Evolutionary conservation across 2,888 invertebrate species (phyloP).

Genomic region (Callyntrura sp.): DNA sequence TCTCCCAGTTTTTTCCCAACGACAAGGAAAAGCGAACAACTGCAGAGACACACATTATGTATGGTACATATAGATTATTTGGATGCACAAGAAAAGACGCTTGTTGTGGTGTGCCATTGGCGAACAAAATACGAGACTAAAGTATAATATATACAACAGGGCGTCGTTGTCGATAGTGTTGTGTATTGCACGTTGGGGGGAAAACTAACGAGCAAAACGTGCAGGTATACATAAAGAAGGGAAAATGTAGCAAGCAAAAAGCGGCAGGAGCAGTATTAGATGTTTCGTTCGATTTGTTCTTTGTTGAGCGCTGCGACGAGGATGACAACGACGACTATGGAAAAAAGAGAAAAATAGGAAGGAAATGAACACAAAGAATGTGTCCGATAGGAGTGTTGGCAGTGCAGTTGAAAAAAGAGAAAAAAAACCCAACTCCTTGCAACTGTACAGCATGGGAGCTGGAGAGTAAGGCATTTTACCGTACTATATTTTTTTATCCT

Average conservation of each 20-base stretch:
- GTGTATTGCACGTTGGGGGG: conserved; percentile 42
- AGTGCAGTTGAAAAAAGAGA: neutral
- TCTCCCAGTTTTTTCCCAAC: neutral
- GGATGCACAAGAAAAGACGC: conserved; percentile 23
- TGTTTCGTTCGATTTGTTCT: conserved; percentile 15
- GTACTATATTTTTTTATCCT: neutral
- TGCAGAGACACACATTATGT: neutral
- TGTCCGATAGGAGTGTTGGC: neutral
- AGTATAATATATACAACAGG: neutral
- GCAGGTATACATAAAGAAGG: conserved; percentile 1
- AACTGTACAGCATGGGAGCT: neutral
- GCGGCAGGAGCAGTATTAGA: neutral
- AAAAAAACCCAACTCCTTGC: neutral
- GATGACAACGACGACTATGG: conserved; percentile 6
- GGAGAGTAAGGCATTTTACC: neutral
- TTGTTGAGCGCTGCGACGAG: conserved; percentile 17
- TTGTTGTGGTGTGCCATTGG: conserved; percentile 41
- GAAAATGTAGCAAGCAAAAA: conserved; percentile 9
- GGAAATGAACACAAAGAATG: conserved; percentile 33
- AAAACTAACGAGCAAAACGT: conserved; percentile 47
- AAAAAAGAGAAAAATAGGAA: conserved; percentile 11
- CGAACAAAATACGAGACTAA: neutral
- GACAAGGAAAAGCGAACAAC: conserved; percentile 3
- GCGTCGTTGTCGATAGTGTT: conserved; percentile 3
- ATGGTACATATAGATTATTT: conserved; percentile 36